Conservation (phyloP, 2,888 invertebrate genomes). For the Coremacera marginata region DNA sequence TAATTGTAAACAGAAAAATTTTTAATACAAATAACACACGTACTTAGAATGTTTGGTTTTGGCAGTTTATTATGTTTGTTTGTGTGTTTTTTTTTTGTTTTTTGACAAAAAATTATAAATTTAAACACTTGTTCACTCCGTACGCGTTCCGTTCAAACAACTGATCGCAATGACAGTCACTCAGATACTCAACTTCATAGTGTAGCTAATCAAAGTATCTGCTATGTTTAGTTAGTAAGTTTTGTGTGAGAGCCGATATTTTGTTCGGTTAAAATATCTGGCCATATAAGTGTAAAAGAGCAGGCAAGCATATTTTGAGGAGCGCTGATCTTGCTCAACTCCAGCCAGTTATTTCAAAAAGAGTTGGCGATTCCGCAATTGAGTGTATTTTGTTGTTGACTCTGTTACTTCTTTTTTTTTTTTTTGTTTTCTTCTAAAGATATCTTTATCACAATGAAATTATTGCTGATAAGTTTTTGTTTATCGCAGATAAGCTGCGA, state of each 20-base stretch:
- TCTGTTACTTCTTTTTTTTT: too few relatives aligned
- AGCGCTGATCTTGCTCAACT: too few relatives aligned
- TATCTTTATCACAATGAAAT: too few relatives aligned
- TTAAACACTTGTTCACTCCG: conserved; percentile 15
- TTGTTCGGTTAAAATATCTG: not conserved
- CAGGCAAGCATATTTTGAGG: too few relatives aligned
- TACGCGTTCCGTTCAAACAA: conserved; percentile 25
- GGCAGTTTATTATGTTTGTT: not conserved
- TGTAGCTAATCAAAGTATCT: not conserved
- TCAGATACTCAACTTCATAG: conserved; percentile 44
- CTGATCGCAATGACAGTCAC: conserved; percentile 48
- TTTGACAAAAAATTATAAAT: not conserved
- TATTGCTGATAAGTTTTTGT: too few relatives aligned
- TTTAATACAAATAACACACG: conserved; percentile 15
- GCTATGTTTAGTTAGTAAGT: not conserved
- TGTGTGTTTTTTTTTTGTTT: conserved; percentile 10
- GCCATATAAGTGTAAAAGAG: not conserved
- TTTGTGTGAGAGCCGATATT: not conserved
- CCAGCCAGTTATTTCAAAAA: too few relatives aligned
- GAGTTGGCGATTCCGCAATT: too few relatives aligned
- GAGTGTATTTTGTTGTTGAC: too few relatives aligned
- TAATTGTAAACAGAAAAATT: not conserved
- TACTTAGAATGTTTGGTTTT: conserved; percentile 17
- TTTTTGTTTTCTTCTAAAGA: too few relatives aligned
- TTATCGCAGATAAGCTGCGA: too few relatives aligned